Base-by-base conservation (phyloP, 92 coral and sea anemone species). In the Epizoanthus rinbou region DNA sequence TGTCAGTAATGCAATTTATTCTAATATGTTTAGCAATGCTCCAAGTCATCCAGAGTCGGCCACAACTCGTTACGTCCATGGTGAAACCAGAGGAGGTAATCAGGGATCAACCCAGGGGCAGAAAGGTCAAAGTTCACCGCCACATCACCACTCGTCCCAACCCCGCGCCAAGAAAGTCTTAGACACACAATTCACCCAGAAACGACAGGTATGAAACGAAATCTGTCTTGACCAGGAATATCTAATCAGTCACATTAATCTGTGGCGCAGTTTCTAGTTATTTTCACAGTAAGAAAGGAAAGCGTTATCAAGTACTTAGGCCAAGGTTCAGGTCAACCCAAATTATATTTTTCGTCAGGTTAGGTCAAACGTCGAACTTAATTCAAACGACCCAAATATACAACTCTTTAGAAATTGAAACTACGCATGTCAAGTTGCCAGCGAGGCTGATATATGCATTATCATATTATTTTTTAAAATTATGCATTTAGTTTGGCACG, bases 121-220 rank as follows among this genome's bases (percentile, higher is more conserved):
- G 43, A 63, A 21, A 45, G 69, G 69, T 62, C 82, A 78, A 78
- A 62, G 33, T 2, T 22, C 50, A 16, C 22, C 69, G 15, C 64
- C 71, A 22, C 72, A 41, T 35, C 56, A 60, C 33, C 71, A 78
- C 47, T 78, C 82, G 66, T 78, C 70, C 1, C 58, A 59, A 16
- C 82, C 82, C 21, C 19, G 70, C 7, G 82, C 82, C 41, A 62
- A 57, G 52, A 78, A 78, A 78, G 64, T 65, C 19, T 35, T 78
- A 31, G 82, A 78, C 37, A 37, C 82, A 14, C 82, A 78, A 10
- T 39, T 78, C 82, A 22, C 58, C 5, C 82, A 60, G 18, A 78
- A 78, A 57, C 62, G 62, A 78, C 82, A 78, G 82, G 82, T 62
- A 39, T 23, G 41, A 78, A 67, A 18, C 6, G 17, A 63, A 9